Evolutionary conservation across 2,113 vertebrate species (phyloP), one percentile per base, ranked within the genome.

Genomic region (Acanthochromis polyacanthus): DNA sequence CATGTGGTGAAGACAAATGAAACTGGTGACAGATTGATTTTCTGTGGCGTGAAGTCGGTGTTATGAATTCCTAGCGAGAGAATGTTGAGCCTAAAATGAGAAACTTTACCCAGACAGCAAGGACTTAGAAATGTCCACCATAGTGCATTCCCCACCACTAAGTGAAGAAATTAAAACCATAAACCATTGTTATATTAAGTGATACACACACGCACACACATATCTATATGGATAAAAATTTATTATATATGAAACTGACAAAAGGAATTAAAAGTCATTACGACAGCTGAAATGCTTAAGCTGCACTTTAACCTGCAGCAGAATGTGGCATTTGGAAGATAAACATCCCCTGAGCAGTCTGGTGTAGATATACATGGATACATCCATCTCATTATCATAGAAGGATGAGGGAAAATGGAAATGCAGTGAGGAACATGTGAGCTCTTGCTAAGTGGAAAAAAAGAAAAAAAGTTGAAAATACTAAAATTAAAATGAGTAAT

Each of bases 1-100:
- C 78, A 71, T 75, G 51, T 53, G 48, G 4, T 50, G 62, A 70
- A 83, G 75, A 61, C 64, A 82, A 71, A 72, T 73, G 23, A 67
- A 72, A 62, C 4, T 78, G 59, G 77, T 67, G 70, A 72, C 59
- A 57, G 61, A 72, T 43, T 67, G 62, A 66, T 75, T 77, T 76
- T 78, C 53, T 78, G 56, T 51, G 74, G 61, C 28, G 36, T 23
- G 65, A 43, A 79, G 30, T 55, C 16, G 11, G 20, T 20, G 22
- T 28, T 46, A 30, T 60, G 65, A 78, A 51, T 73, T 53, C 20
- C 25, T 11, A n/a, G 19, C 17, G 22, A 65, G 60, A 38, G 67
- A 63, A 72, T 43, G 45, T 15, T 4, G 25, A 58, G 67, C 61
- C 50, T 55, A 36, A 68, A 68, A 67, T 78, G 67, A 70, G 63